Evolutionary conservation across 2,888 invertebrate species (phyloP).

Genomic region (Calameuta idolon): DNA sequence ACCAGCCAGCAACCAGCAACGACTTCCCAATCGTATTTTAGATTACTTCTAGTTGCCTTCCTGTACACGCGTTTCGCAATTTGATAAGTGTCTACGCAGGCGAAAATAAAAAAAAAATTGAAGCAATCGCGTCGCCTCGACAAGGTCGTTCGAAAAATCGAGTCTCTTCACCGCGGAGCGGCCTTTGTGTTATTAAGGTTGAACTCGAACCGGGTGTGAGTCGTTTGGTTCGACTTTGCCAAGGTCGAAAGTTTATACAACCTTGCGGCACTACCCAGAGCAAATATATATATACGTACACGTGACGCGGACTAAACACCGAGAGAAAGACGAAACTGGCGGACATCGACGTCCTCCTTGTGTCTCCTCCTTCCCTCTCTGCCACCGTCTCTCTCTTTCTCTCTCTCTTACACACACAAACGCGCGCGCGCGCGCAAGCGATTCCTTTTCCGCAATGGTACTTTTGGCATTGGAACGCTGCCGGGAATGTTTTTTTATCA

Average conservation of each 20-base stretch:
- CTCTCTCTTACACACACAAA: not conserved
- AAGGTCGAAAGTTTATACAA: slow-evolving; percentile 21
- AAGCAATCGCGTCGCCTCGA: not conserved
- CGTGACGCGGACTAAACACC: slow-evolving; percentile 4
- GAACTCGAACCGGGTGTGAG: slow-evolving; percentile 1
- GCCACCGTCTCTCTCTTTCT: no score
- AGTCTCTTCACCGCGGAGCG: not conserved
- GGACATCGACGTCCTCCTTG: not conserved
- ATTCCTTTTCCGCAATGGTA: not conserved
- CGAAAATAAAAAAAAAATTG: not conserved
- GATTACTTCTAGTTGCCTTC: not conserved
- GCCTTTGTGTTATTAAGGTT: slow-evolving; percentile 3
- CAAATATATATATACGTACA: not conserved
- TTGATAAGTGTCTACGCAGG: not conserved
- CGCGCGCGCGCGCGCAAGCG: not conserved
- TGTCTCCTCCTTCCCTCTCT: not conserved
- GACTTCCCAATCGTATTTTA: not conserved
- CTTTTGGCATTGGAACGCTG: slow-evolving; percentile 2
- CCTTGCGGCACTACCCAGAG: not conserved
- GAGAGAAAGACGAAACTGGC: not conserved
- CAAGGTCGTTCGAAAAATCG: slow-evolving; percentile 1
- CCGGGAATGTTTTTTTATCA: slow-evolving; percentile 29
- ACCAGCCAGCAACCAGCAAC: not conserved
- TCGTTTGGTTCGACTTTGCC: slow-evolving; percentile 23
- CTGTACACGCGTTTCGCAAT: not conserved